Conservation (phyloP, 2,888 invertebrate genomes). For the Achlya flavicornis region DNA sequence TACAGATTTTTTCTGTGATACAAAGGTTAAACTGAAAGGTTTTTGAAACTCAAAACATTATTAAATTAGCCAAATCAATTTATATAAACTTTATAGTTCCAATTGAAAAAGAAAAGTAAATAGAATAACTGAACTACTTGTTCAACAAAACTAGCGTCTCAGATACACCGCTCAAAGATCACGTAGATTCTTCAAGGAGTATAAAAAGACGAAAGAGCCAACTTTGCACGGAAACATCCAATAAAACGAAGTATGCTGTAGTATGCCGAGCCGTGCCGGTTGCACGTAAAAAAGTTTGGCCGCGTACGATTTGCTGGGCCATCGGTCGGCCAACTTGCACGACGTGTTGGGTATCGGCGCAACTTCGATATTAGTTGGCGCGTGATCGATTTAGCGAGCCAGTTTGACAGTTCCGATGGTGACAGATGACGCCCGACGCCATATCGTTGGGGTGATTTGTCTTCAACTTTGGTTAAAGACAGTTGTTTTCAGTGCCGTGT, state of each 20-base stretch:
- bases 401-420: constrained; percentile 80
- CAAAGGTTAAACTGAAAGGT: too few species aligned
- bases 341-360: constrained; percentile 56
- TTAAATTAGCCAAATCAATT: neutral
- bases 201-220: constrained; percentile 63
- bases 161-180: constrained; percentile 59
- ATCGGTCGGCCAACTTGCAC: constrained; percentile 19
- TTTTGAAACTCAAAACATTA: neutral
- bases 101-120: neutral
- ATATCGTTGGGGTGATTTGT: constrained; percentile 77
- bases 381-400: constrained; percentile 79
- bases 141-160: constrained; percentile 34
- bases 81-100: constrained; percentile 9
- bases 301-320: constrained; percentile 45
- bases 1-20: neutral
- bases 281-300: constrained; percentile 67
- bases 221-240: constrained; percentile 74
- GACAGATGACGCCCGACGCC: constrained; percentile 78
- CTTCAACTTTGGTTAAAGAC: constrained; percentile 64
- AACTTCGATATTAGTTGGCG: constrained; percentile 81
- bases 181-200: constrained; percentile 51
- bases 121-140: neutral
- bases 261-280: constrained; percentile 34
- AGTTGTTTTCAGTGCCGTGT: constrained; percentile 42
- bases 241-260: constrained; percentile 70